These are phyloP conservation scores for Isaurus tuberculatus DNA, from an alignment of 92 coral and sea anemone species.

Conservation along the genomic window DNA sequence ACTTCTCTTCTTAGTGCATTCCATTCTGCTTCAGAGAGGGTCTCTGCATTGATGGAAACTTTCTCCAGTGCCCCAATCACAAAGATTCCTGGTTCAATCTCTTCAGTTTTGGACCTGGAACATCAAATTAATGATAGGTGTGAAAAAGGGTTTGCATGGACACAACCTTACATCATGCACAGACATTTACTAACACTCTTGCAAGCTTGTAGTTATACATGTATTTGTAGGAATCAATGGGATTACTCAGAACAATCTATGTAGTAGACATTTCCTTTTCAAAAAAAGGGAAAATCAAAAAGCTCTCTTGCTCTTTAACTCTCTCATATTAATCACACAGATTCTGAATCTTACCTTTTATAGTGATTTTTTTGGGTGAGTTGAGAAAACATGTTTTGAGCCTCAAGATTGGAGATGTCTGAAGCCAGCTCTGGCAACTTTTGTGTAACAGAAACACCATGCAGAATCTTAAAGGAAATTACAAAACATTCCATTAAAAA, in stretches of 20 bases:
- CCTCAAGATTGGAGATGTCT: constrained; percentile 24
- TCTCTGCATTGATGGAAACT: constrained; percentile 28
- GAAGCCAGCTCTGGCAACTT: constrained; percentile 58
- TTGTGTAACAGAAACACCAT: constrained; percentile 44
- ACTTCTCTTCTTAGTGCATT: no score
- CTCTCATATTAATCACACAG: not conserved
- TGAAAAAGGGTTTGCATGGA: constrained; percentile 13
- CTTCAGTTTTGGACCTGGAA: constrained; percentile 62
- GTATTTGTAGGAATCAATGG: no score
- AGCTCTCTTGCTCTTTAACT: no score
- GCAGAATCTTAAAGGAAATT: not conserved
- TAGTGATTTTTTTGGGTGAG: constrained; percentile 30
- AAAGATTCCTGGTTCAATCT: constrained; percentile 40
- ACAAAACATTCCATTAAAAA: not conserved
- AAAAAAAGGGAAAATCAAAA: no score
- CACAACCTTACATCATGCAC: not conserved
- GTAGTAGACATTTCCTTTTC: no score
- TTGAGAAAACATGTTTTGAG: constrained; percentile 41
- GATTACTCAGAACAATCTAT: no score
- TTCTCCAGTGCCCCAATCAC: constrained; percentile 47
- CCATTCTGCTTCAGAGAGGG: constrained; percentile 46
- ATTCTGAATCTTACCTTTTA: constrained; percentile 38
- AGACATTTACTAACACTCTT: no score
- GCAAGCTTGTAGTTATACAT: no score
- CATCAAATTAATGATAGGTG: constrained; percentile 2